Evolutionary conservation across 2,888 invertebrate genomes (phyloP), one percentile per base, ranked within the genome.

Genomic region (Sphecodes monilicornis): DNA sequence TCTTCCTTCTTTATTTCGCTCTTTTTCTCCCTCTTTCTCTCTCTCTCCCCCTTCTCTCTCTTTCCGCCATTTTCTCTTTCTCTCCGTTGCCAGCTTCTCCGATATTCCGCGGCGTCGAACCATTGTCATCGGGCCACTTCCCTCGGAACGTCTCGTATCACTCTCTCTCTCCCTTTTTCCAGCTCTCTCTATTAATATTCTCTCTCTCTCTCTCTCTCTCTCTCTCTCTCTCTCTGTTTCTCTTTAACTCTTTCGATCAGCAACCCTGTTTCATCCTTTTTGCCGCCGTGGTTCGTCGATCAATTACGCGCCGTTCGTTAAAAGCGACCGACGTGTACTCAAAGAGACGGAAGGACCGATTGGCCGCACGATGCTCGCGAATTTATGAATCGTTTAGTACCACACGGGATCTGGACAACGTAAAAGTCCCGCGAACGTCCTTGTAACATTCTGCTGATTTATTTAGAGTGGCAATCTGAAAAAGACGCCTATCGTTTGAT

Each of bases 101-200:
- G 43, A 43, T 73, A 57, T 26, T 26, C 26, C 50, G 32, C 39
- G 2, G 22, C 68, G n/a, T 66, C 77, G 74, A 77, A 68, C 68
- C 66, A 41, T 39, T 75, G 69, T 76, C 57, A 72, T 70, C 26
- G 22, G 18, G 18, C 41, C 26, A 43, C 41, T 72, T 18, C 69
- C 41, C 18, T 5, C 10, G 18, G 11, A 18, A 29, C 16, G 32
- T 5, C 50, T 13, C 26, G 18, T 26, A 18, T 36, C 29, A n/a
- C 3, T 1, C 39, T 4, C 60, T 46, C 18, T 36, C 54, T n/a
- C 36, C 8, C 36, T 36, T 8, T 36, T 4, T 36, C 36, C 8
- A 4, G 0, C 36, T 36, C 5, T 8, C 36, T 0, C 36, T 36
- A n/a, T n/a, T n/a, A n/a, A n/a, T n/a, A n/a, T n/a, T 36, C 36